Conservation (phyloP, 2,797 vertebrate genomes). For the Fundulus diaphanus region DNA sequence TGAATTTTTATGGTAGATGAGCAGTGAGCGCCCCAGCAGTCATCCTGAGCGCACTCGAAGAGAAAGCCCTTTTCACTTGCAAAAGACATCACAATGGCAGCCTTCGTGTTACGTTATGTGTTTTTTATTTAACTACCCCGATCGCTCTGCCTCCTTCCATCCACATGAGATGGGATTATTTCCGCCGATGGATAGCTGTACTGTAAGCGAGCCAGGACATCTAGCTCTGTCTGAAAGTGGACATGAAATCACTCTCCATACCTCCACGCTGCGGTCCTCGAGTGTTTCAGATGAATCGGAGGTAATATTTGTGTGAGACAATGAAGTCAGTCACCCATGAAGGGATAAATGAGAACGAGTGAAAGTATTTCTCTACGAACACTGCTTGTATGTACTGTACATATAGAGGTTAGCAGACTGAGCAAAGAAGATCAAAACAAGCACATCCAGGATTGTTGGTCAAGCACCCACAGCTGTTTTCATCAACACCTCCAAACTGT, state of each 20-base stretch:
- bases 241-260: slow-evolving; percentile 38
- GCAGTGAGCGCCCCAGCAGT: slow-evolving; percentile 45
- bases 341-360: slow-evolving; percentile 60
- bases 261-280: slow-evolving; percentile 33
- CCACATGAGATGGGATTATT: slow-evolving; percentile 64
- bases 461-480: slow-evolving; percentile 37
- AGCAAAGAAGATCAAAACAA: slow-evolving; percentile 63
- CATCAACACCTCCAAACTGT: slow-evolving; percentile 55
- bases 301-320: slow-evolving; percentile 51
- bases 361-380: slow-evolving; percentile 69
- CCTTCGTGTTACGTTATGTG: slow-evolving; percentile 54
- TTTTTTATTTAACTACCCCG: slow-evolving; percentile 44
- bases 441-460: slow-evolving; percentile 51
- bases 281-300: slow-evolving; percentile 43
- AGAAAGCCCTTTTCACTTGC: slow-evolving; percentile 57
- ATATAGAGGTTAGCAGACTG: slow-evolving; percentile 76
- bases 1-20: slow-evolving; percentile 60
- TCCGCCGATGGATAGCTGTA: slow-evolving; percentile 71
- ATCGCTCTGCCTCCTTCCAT: slow-evolving; percentile 62
- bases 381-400: slow-evolving; percentile 84
- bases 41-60: slow-evolving; percentile 51
- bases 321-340: slow-evolving; percentile 61
- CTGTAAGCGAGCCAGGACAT: slow-evolving; percentile 78
- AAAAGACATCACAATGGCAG: slow-evolving; percentile 59
- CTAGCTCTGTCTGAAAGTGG: slow-evolving; percentile 50